These are phyloP conservation scores for Eucidaris tribuloides DNA, from an alignment of 35 echinoderm and acorn worm species.

Conservation along the genomic window DNA sequence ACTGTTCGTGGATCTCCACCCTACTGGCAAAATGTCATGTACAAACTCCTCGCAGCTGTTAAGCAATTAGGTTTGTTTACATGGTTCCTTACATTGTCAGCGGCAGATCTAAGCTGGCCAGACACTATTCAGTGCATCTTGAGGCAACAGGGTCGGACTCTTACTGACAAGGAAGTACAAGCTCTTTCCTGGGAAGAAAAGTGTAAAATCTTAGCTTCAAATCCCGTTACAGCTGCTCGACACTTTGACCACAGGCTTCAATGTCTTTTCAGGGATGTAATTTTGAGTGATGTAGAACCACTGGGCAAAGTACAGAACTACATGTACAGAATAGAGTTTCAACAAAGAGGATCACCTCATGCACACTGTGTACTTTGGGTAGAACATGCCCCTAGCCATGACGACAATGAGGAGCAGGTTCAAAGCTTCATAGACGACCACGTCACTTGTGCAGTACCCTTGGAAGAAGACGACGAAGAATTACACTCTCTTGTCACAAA, in stretches of 20 bases:
- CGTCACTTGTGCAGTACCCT: conserved; percentile 44
- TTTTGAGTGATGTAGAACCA: conserved; percentile 31
- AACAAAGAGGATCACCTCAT: conserved; percentile 48
- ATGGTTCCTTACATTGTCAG: conserved; percentile 69
- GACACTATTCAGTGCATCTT: conserved; percentile 44
- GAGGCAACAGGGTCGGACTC: not conserved
- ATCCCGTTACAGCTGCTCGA: conserved; percentile 68
- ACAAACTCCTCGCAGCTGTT: conserved; percentile 31
- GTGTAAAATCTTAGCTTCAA: conserved; percentile 28
- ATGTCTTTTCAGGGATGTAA: conserved; percentile 26
- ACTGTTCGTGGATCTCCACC: conserved; percentile 2
- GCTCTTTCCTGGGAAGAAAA: conserved; percentile 26
- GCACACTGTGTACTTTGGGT: conserved; percentile 58
- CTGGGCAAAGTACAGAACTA: conserved; percentile 47
- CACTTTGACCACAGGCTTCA: conserved; percentile 61
- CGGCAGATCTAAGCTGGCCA: conserved; percentile 54
- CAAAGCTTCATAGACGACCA: conserved; percentile 48
- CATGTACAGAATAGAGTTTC: conserved; percentile 60
- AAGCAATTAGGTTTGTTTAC: conserved; percentile 51
- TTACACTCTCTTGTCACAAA: conserved; percentile 38
- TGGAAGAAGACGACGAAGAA: conserved; percentile 15
- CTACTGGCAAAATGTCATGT: conserved; percentile 40
- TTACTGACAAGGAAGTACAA: conserved; percentile 20
- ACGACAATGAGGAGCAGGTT: conserved; percentile 31
- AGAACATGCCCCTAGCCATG: conserved; percentile 38